Evolutionary conservation across 1,140 invertebrate genomes (phyloP).

Genomic region (Zaprionus inermis): DNA sequence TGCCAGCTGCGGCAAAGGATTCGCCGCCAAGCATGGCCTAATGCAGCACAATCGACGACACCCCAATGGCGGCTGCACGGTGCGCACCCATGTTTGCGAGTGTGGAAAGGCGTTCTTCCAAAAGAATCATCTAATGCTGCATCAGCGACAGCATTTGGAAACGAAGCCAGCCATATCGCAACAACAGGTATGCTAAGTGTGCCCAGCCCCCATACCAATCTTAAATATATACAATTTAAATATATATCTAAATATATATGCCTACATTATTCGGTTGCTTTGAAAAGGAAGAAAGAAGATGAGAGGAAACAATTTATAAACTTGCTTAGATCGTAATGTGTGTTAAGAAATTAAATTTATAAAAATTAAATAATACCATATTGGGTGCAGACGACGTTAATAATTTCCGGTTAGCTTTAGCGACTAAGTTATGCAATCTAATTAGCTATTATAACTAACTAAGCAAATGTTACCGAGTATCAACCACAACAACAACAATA

Average conservation of each 20-base stretch:
- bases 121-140: constrained; percentile 91
- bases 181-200: constrained; percentile 84
- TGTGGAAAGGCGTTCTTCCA: constrained; percentile 95
- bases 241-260: constrained; percentile 17
- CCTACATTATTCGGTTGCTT: constrained; percentile 21
- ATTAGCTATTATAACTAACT: constrained; percentile 38
- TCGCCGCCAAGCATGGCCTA: constrained; percentile 92
- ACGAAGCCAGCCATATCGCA: constrained; percentile 85
- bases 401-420: constrained; percentile 22
- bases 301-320: constrained; percentile 13
- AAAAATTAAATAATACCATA: constrained; percentile 8
- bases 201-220: constrained; percentile 12
- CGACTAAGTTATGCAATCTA: constrained; percentile 40
- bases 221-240: constrained; percentile 4
- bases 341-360: constrained; percentile 1
- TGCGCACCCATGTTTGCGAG: constrained; percentile 92
- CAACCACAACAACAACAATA: constrained; percentile 17
- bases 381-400: constrained; percentile 7
- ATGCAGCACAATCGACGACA: constrained; percentile 91
- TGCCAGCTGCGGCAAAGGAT: constrained; percentile 92
- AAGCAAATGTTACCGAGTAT: constrained; percentile 38
- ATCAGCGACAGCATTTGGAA: constrained; percentile 93
- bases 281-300: neutral
- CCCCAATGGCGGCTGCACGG: constrained; percentile 91
- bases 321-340: constrained; percentile 19